Evolutionary conservation across 2,113 vertebrate genomes (phyloP).

Genomic region (Heterochromis multidens): DNA sequence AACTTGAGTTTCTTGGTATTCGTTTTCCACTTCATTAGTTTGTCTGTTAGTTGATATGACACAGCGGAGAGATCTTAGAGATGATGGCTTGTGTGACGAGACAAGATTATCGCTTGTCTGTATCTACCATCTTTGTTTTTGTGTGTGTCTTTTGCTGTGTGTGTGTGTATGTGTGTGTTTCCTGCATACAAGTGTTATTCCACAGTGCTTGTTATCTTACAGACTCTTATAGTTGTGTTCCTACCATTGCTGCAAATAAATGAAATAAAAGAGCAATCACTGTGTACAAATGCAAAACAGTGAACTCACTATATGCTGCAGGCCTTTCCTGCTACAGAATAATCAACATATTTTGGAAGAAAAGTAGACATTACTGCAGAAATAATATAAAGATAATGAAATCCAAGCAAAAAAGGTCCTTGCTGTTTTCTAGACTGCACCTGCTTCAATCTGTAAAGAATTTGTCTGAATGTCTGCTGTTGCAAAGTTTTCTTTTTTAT

Average conservation of each 20-base stretch:
- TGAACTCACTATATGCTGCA: background rate
- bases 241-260: background rate
- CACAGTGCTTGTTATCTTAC: background rate
- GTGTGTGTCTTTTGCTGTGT: background rate
- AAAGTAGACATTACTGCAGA: background rate
- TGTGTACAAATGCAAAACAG: background rate
- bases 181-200: background rate
- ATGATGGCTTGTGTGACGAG: background rate
- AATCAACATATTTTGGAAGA: background rate
- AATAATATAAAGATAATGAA: background rate
- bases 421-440: background rate
- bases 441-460: background rate
- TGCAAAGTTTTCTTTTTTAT: background rate
- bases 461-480: background rate
- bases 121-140: background rate
- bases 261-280: background rate
- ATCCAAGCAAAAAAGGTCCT: background rate
- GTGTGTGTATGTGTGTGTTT: background rate
- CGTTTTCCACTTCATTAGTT: background rate
- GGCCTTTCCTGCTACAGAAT: background rate
- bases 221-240: background rate
- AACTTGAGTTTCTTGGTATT: background rate
- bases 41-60: background rate
- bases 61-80: background rate
- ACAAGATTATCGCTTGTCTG: slow-evolving; percentile 3